These are phyloP conservation scores for Spheniscus mendiculus DNA, from an alignment of 2,113 vertebrate genomes.

Conservation along the genomic window DNA sequence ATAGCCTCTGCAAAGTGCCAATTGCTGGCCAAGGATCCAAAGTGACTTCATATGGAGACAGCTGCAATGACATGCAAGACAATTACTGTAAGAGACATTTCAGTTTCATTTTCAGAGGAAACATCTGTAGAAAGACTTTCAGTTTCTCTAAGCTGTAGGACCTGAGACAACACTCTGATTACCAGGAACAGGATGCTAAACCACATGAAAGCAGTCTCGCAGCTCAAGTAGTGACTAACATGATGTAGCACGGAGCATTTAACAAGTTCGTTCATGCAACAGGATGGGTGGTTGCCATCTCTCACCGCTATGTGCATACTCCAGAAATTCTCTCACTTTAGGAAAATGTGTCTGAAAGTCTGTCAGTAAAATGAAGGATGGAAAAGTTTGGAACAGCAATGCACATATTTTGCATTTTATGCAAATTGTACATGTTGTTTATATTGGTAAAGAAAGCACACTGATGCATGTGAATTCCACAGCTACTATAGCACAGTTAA, in stretches of 20 bases:
- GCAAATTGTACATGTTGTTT: neutral
- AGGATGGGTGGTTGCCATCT: conserved; percentile 31
- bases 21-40: neutral
- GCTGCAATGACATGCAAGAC: neutral
- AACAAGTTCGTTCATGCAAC: neutral
- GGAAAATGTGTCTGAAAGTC: conserved; percentile 1
- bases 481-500: neutral
- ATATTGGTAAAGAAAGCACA: neutral
- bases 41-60: neutral
- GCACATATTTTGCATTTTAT: neutral
- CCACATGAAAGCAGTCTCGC: neutral
- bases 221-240: conserved; percentile 41
- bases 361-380: neutral
- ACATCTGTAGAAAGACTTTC: conserved; percentile 29
- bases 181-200: conserved; percentile 53
- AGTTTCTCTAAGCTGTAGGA: conserved; percentile 24
- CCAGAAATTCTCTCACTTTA: conserved; percentile 29
- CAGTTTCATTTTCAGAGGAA: conserved; percentile 63
- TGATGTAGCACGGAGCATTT: neutral
- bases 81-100: neutral
- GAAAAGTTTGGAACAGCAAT: neutral
- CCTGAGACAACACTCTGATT: neutral
- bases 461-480: neutral
- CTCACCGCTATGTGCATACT: neutral
- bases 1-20: neutral